These are phyloP conservation scores for Nannoperca australis DNA, from an alignment of 2,797 vertebrate species.

Conservation along the genomic window DNA sequence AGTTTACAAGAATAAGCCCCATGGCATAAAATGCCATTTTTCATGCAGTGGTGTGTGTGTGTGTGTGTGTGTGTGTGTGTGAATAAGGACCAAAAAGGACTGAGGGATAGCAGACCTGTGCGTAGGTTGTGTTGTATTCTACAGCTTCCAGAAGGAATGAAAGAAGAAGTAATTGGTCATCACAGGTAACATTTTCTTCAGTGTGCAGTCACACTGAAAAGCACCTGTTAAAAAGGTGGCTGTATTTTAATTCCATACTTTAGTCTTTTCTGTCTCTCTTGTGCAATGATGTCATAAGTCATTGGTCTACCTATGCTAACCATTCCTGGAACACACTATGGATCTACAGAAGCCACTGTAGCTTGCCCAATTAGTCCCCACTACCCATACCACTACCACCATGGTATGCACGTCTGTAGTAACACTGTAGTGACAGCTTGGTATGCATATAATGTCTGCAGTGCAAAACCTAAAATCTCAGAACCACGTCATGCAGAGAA, in stretches of 20 bases:
- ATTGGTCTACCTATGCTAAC: not conserved
- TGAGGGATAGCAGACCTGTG: conserved; percentile 26
- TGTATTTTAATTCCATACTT: not conserved
- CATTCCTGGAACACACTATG: not conserved
- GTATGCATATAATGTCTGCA: not conserved
- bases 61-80: conserved; percentile 7
- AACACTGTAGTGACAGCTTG: not conserved
- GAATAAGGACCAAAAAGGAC: conserved; percentile 2
- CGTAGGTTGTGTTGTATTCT: conserved; percentile 39
- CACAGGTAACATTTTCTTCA: conserved; percentile 33
- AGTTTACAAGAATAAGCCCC: conserved; percentile 58
- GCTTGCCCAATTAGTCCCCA: not conserved
- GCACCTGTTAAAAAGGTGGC: conserved; percentile 8
- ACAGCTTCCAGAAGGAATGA: conserved; percentile 28
- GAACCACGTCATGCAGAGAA: conserved; percentile 11
- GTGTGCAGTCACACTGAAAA: conserved; percentile 7
- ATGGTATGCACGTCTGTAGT: not conserved
- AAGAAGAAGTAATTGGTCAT: conserved; percentile 58
- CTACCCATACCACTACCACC: not conserved
- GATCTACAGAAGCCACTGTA: not conserved
- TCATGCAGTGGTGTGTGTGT: conserved; percentile 6
- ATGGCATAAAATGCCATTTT: conserved; percentile 47
- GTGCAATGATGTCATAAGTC: not conserved
- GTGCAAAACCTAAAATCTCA: not conserved
- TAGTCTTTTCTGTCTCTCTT: not conserved